Conservation (phyloP, 2,888 invertebrate species). For the Neoscelio sp. region DNA sequence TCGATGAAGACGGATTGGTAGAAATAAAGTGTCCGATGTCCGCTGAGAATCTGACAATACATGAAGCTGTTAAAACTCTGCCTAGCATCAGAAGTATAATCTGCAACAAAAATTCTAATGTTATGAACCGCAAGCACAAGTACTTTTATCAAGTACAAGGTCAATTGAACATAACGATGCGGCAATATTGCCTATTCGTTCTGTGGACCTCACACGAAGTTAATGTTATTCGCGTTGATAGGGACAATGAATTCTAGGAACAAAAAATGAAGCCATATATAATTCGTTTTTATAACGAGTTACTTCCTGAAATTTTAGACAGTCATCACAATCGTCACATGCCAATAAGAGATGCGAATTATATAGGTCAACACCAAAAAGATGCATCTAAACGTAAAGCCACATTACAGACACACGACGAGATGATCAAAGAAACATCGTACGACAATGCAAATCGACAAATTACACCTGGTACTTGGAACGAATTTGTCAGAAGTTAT, state of each 20-base stretch:
- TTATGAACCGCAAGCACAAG: slow-evolving; percentile 21
- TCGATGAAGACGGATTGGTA: slow-evolving; percentile 57
- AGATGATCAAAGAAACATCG: too few species aligned
- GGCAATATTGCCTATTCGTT: slow-evolving; percentile 23
- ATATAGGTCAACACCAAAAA: neutral
- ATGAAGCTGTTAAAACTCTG: slow-evolving; percentile 9
- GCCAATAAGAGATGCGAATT: neutral
- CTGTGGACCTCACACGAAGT: slow-evolving; percentile 35
- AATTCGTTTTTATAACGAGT: slow-evolving; percentile 6
- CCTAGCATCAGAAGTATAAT: neutral
- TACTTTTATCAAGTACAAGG: slow-evolving; percentile 38
- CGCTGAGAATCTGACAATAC: neutral
- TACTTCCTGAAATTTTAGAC: slow-evolving; percentile 20
- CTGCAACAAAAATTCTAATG: slow-evolving; percentile 17
- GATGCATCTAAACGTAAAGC: too few species aligned
- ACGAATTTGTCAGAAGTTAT: too few species aligned
- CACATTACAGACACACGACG: too few species aligned
- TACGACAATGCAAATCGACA: too few species aligned
- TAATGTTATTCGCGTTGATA: slow-evolving; percentile 12
- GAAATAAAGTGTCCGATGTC: slow-evolving; percentile 60
- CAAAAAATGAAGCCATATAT: neutral
- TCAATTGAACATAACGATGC: slow-evolving; percentile 10
- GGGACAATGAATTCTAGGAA: slow-evolving; percentile 18
- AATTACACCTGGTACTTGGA: too few species aligned
- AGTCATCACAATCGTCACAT: slow-evolving; percentile 10